Evolutionary conservation across 1,140 invertebrate genomes (phyloP).

Genomic region (Ceratina calcarata): DNA sequence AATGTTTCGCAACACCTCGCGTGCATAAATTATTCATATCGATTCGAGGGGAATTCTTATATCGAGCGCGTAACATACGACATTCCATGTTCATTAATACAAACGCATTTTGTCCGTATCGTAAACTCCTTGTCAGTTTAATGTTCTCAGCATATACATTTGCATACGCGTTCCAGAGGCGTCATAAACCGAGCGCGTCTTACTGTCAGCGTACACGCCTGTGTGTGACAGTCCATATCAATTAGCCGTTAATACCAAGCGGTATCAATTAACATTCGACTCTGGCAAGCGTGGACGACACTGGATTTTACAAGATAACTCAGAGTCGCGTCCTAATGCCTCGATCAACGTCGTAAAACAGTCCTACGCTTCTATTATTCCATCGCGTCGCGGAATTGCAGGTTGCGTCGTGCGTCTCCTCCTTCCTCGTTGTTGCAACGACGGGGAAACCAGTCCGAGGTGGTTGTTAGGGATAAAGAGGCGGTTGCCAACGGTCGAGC

Average conservation of each 20-base stretch:
- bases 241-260: constrained; percentile 29
- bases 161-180: background rate
- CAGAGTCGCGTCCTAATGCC: background rate
- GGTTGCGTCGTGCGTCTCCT: constrained; percentile 5
- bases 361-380: constrained; percentile 42
- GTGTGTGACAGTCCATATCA: background rate
- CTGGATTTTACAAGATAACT: background rate
- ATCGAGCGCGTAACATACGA: too few relatives aligned
- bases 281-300: background rate
- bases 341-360: constrained; percentile 14
- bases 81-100: too few relatives aligned
- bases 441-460: constrained; percentile 32
- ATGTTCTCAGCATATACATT: background rate
- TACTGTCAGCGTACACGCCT: background rate
- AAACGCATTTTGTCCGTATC: background rate
- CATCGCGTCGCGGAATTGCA: constrained; percentile 19
- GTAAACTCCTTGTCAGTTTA: background rate
- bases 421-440: constrained; percentile 28
- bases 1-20: too few relatives aligned
- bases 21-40: background rate
- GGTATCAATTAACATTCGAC: constrained; percentile 26
- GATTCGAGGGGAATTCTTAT: background rate
- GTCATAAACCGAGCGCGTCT: background rate
- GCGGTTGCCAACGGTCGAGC: constrained; percentile 36
- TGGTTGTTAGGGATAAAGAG: constrained; percentile 64